Percentiles rank a stretch among this genome's conserved stretches.
These are phyloP conservation scores for Dasyornis broadbenti DNA, from an alignment of 2,113 vertebrate genomes.

Conservation along the genomic window DNA sequence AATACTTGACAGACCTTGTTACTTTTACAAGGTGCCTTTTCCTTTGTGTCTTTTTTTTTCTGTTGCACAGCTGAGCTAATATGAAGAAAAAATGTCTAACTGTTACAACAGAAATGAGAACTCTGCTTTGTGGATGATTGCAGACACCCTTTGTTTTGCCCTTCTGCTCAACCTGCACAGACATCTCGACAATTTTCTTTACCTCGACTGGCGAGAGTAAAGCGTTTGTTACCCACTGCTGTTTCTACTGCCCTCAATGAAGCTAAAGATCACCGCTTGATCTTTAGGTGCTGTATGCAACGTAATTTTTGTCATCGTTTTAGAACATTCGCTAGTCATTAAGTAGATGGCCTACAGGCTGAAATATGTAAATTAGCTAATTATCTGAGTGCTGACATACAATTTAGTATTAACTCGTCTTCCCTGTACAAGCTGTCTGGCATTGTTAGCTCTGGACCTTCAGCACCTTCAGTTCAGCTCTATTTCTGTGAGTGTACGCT, in stretches of 20 bases:
- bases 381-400: slow-evolving; percentile 48
- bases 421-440: not conserved
- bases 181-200: not conserved
- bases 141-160: not conserved
- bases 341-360: slow-evolving; percentile 30
- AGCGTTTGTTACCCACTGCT: not conserved
- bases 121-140: not conserved
- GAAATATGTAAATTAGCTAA: slow-evolving; percentile 65
- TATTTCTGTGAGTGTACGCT: not conserved
- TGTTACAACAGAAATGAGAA: not conserved
- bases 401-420: slow-evolving; percentile 16
- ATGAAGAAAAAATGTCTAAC: not conserved
- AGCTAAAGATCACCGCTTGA: slow-evolving; percentile 49
- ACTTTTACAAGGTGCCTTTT: not conserved
- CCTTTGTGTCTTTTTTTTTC: slow-evolving; percentile 5
- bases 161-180: not conserved
- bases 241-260: slow-evolving; percentile 1
- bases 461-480: not conserved
- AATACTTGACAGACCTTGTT: slow-evolving; percentile 5
- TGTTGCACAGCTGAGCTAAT: not conserved
- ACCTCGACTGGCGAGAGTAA: not conserved
- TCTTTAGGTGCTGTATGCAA: slow-evolving; percentile 20
- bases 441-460: not conserved
- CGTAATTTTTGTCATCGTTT: slow-evolving; percentile 25
- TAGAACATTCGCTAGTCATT: slow-evolving; percentile 33